phyloP scores from a whole-genome alignment of 1,140 invertebrate species.

The Zeugodacus cucurbitae region DNA sequence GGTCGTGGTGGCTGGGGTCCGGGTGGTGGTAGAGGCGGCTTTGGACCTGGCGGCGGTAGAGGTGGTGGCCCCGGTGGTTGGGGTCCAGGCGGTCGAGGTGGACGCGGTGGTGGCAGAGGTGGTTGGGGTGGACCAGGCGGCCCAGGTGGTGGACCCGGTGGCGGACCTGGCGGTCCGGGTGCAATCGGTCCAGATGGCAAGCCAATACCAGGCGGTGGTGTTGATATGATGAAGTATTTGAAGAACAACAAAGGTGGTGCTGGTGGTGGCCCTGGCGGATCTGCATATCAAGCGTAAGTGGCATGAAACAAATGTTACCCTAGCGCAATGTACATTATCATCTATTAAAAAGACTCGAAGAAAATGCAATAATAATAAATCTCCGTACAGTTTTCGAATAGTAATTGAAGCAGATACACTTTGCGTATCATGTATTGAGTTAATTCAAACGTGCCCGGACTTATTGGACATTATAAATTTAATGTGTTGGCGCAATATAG shows the following conservation, averaged over 20 bases:
- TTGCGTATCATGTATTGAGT: background rate
- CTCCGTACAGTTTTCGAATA: constrained; percentile 29
- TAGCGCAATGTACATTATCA: background rate
- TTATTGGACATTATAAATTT: background rate
- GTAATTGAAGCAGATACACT: constrained; percentile 27
- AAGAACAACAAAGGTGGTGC: background rate
- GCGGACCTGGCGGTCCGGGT: background rate
- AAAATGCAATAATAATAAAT: background rate
- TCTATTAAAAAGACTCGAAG: background rate
- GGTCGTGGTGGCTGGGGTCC: background rate
- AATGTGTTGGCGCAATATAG: background rate
- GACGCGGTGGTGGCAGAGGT: background rate
- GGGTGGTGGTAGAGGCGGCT: background rate
- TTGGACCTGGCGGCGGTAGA: background rate
- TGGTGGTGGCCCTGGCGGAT: background rate
- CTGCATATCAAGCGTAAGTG: constrained; percentile 34
- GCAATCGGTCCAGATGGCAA: background rate
- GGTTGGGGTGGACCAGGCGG: background rate
- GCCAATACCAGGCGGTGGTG: background rate
- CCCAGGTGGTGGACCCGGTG: background rate
- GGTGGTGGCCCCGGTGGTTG: background rate
- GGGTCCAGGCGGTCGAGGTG: constrained; percentile 1
- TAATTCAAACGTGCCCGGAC: background rate
- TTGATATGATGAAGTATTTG: constrained; percentile 44
- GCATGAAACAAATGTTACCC: background rate